Percentiles rank a stretch among this genome's conserved stretches.
phyloP scores from a whole-genome alignment of 2,113 vertebrate genomes.

The Nerophis ophidion region DNA sequence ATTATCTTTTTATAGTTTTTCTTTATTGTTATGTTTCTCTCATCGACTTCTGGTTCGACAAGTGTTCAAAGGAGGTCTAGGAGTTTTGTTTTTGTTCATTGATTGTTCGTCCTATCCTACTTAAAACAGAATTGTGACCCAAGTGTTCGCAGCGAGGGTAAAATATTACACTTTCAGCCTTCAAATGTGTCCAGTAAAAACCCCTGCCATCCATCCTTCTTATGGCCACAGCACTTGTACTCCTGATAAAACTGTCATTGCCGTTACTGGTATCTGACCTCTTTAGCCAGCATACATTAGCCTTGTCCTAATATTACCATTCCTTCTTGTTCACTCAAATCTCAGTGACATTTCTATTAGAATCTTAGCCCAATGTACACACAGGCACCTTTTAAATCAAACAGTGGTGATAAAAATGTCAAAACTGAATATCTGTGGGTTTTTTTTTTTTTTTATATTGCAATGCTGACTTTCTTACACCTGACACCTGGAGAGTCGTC shows the following conservation, averaged over 20 bases:
- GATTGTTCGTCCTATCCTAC: no score
- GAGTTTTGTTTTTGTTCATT: no score
- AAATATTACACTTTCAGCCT: constrained; percentile 46
- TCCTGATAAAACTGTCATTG: constrained; percentile 74
- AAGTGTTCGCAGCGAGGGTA: not conserved
- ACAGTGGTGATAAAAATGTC: constrained; percentile 64
- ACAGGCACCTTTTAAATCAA: constrained; percentile 65
- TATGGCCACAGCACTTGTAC: constrained; percentile 61
- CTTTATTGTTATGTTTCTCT: no score
- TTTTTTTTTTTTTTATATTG: constrained; percentile 20
- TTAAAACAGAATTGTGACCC: not conserved
- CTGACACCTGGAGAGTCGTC: constrained; percentile 47
- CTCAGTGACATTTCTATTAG: constrained; percentile 69
- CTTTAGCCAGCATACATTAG: constrained; percentile 67
- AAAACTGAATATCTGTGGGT: constrained; percentile 38
- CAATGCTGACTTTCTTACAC: constrained; percentile 27
- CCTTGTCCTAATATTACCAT: constrained; percentile 68
- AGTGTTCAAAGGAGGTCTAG: no score
- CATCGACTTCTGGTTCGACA: no score
- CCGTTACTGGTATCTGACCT: constrained; percentile 65
- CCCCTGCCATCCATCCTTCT: constrained; percentile 43
- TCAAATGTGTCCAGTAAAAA: constrained; percentile 59
- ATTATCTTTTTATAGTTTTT: no score
- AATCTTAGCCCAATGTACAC: constrained; percentile 65
- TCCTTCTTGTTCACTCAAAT: constrained; percentile 60